These are phyloP conservation scores for Corythoichthys haematopterus DNA, from an alignment of 2,113 vertebrate genomes.

Conservation along the genomic window DNA sequence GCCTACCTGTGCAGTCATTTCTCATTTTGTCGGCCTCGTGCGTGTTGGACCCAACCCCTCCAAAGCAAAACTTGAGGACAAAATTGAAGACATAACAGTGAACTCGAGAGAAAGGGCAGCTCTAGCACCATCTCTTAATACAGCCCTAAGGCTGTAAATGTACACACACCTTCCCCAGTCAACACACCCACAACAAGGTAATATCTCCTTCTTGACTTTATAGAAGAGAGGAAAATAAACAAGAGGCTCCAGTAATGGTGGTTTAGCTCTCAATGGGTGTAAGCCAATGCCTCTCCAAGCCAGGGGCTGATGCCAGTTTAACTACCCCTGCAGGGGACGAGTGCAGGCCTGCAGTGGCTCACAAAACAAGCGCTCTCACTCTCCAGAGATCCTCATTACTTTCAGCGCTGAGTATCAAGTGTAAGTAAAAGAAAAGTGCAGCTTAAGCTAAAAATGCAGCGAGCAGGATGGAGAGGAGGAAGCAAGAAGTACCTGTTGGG, in stretches of 20 bases:
- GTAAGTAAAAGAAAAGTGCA: conserved; percentile 75
- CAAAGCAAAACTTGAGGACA: background rate
- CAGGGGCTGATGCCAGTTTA: conserved; percentile 72
- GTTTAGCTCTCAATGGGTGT: conserved; percentile 70
- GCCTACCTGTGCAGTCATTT: background rate
- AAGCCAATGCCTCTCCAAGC: conserved; percentile 71
- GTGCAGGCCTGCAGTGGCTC: conserved; percentile 55
- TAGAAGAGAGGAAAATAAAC: conserved; percentile 64
- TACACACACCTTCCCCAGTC: conserved; percentile 38
- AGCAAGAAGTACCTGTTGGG: conserved; percentile 54
- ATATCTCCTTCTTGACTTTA: conserved; percentile 66
- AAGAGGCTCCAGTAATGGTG: conserved; percentile 67
- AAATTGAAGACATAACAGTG: background rate
- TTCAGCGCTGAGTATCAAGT: conserved; percentile 66
- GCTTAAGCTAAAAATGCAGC: conserved; percentile 69
- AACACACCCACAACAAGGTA: conserved; percentile 44
- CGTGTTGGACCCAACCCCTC: background rate
- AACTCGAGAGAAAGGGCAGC: conserved; percentile 57
- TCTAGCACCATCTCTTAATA: conserved; percentile 64
- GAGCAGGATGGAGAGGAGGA: conserved; percentile 36
- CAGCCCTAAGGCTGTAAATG: conserved; percentile 58
- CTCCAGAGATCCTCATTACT: conserved; percentile 77
- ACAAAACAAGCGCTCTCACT: conserved; percentile 67
- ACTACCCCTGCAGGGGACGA: conserved; percentile 65
- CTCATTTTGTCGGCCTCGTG: background rate